Percentiles rank a stretch among this genome's conserved stretches.
These are phyloP conservation scores for Vanessa tameamea DNA, from an alignment of 1,140 invertebrate genomes.

Conservation along the genomic window DNA sequence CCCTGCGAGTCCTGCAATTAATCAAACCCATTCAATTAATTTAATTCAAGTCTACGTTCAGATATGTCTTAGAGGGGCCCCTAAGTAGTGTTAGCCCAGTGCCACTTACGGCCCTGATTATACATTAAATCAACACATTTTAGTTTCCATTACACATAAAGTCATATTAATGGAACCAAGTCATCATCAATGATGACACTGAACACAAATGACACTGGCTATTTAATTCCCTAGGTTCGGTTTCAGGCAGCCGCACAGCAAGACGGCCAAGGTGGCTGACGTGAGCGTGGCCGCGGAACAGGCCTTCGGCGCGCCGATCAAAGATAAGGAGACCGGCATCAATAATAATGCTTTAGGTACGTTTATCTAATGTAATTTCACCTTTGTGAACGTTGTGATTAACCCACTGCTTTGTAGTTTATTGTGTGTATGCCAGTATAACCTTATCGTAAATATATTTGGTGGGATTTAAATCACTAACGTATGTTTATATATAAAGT, in stretches of 20 bases:
- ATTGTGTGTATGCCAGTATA: no score
- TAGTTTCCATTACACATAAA: not conserved
- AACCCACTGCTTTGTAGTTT: not conserved
- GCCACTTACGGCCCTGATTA: no score
- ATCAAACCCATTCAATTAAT: no score
- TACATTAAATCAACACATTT: no score
- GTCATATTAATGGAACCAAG: not conserved
- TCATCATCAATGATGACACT: conserved; percentile 20
- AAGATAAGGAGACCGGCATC: conserved; percentile 69
- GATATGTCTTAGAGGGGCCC: no score
- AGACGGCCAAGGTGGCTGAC: conserved; percentile 78
- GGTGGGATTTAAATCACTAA: no score
- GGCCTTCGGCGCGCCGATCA: conserved; percentile 63
- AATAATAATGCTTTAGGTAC: conserved; percentile 73
- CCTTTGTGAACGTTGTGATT: not conserved
- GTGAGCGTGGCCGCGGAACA: conserved; percentile 71
- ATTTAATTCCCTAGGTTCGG: conserved; percentile 78
- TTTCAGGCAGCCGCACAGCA: conserved; percentile 76
- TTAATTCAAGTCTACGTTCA: no score
- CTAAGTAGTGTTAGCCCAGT: no score
- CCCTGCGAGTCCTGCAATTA: no score
- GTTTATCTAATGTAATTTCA: not conserved
- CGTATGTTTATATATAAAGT: no score
- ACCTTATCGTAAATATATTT: no score
- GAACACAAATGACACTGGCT: conserved; percentile 34